These are phyloP conservation scores for Calosoma granatense DNA, from an alignment of 1,140 invertebrate species.

Conservation along the genomic window DNA sequence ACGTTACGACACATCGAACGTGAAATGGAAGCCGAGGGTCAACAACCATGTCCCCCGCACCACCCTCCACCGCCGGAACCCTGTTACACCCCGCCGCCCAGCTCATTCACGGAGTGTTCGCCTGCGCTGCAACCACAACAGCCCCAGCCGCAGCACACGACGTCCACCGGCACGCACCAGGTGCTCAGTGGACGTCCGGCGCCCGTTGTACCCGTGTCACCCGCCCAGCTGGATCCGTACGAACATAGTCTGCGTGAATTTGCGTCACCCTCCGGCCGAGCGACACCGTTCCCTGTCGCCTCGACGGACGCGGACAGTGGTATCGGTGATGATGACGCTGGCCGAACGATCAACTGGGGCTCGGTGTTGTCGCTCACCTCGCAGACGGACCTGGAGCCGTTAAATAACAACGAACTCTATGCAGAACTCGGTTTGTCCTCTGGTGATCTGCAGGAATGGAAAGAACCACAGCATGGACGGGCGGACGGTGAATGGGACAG, in stretches of 20 bases:
- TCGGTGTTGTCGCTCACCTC: conserved; percentile 77
- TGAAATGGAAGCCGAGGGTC: conserved; percentile 73
- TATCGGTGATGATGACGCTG: conserved; percentile 65
- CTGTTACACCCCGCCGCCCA: conserved; percentile 20
- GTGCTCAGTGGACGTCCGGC: no score
- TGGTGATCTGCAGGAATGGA: conserved; percentile 25
- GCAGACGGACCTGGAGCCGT: conserved; percentile 70
- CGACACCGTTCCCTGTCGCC: conserved; percentile 48
- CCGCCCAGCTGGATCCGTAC: conserved; percentile 33
- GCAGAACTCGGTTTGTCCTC: conserved; percentile 34
- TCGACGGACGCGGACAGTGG: conserved; percentile 58
- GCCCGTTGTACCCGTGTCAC: conserved; percentile 21
- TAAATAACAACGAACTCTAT: conserved; percentile 66
- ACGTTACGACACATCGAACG: conserved; percentile 82
- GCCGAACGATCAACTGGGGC: conserved; percentile 77
- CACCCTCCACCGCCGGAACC: conserved; percentile 29
- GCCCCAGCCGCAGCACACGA: background rate
- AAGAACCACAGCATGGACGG: conserved; percentile 23
- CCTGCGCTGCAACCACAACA: background rate
- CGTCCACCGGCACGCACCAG: no score
- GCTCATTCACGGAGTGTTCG: background rate
- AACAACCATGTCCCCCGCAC: background rate
- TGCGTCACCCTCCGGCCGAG: conserved; percentile 41
- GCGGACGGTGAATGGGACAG: conserved; percentile 28
- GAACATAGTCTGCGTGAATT: conserved; percentile 39